These are phyloP conservation scores for Sorex fumeus DNA, from an alignment of 2,113 vertebrate genomes.

Conservation along the genomic window DNA sequence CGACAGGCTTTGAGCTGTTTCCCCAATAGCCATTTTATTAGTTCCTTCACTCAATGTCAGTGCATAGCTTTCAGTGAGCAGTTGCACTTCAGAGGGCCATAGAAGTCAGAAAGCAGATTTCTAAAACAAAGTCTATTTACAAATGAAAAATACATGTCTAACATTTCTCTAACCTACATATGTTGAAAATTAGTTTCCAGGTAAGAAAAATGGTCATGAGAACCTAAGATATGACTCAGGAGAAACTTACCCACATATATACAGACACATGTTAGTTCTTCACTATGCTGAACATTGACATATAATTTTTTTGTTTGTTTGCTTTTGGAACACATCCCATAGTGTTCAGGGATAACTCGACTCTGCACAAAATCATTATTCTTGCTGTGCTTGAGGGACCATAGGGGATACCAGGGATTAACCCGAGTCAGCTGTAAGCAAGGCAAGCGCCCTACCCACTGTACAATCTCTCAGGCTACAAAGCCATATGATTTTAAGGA, in stretches of 20 bases:
- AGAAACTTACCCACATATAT: neutral
- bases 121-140: neutral
- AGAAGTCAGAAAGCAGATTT: neutral
- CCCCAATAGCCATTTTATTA: neutral
- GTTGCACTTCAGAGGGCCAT: neutral
- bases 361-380: no score
- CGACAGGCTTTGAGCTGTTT: neutral
- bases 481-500: neutral
- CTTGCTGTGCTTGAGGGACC: no score
- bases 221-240: neutral
- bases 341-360: no score
- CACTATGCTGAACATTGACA: neutral
- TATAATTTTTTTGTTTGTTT: no score
- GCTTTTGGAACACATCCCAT: no score
- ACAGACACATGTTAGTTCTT: neutral
- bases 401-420: no score
- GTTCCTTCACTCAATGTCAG: neutral
- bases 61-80: neutral
- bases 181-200: constrained; percentile 13
- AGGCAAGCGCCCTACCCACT: no score
- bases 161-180: neutral
- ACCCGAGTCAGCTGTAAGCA: no score
- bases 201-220: neutral
- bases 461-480: neutral
- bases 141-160: neutral